Conservation (phyloP, 1,140 invertebrate genomes). For the Physella acuta region DNA sequence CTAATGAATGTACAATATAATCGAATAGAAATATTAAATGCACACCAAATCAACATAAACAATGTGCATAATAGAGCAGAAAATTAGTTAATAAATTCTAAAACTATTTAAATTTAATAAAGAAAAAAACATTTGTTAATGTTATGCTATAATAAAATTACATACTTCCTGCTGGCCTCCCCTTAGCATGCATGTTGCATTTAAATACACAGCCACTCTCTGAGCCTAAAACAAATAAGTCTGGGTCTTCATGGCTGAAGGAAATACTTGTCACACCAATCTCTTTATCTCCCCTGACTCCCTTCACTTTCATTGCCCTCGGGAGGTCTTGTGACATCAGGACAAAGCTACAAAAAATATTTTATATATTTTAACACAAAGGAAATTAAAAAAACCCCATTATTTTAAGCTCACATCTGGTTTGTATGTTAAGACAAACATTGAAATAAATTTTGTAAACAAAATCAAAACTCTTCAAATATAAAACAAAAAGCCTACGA, state of each 20-base stretch:
- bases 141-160: no score
- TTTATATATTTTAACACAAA: neutral
- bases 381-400: neutral
- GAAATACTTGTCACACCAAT: constrained; percentile 55
- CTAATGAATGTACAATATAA: no score
- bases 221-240: constrained; percentile 55
- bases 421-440: no score
- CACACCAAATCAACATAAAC: no score
- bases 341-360: constrained; percentile 42
- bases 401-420: neutral
- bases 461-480: no score
- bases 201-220: constrained; percentile 58
- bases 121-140: no score
- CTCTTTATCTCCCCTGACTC: constrained; percentile 49
- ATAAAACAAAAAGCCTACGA: no score
- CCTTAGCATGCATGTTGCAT: constrained; percentile 51
- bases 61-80: no score
- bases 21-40: no score
- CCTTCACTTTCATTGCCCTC: constrained; percentile 44
- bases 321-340: constrained; percentile 54
- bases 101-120: no score
- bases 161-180: constrained; percentile 54
- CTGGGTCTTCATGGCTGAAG: constrained; percentile 52
- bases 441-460: neutral
- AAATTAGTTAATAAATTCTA: no score